These are phyloP conservation scores for Tenodera sinensis DNA, from an alignment of 2,888 invertebrate genomes.

Conservation along the genomic window DNA sequence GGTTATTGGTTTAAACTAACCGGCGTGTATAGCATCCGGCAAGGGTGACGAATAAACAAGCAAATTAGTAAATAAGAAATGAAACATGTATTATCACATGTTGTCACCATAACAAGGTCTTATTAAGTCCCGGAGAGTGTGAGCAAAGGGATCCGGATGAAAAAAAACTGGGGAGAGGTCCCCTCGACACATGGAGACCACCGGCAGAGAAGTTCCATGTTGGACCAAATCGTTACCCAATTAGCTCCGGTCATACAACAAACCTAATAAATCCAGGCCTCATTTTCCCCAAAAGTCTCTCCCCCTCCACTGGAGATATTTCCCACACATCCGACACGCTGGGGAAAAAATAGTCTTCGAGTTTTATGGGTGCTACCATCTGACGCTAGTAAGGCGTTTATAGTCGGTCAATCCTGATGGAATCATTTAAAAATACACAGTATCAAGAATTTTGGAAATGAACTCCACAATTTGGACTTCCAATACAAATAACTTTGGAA, in stretches of 20 bases:
- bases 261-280: slow-evolving; percentile 29
- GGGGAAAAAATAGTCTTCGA: too few relatives aligned
- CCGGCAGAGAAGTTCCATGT: slow-evolving; percentile 19
- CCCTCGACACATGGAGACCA: slow-evolving; percentile 19
- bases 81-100: not conserved
- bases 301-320: not conserved
- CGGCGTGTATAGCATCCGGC: not conserved
- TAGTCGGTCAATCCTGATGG: too few relatives aligned
- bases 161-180: not conserved
- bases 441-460: too few relatives aligned
- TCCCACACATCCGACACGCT: not conserved
- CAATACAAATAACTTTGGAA: too few relatives aligned
- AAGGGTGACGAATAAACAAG: not conserved
- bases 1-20: not conserved
- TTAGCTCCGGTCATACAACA: slow-evolving; percentile 23
- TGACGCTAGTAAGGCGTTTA: too few relatives aligned
- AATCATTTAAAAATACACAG: too few relatives aligned
- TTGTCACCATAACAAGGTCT: not conserved
- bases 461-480: too few relatives aligned
- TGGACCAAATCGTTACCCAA: slow-evolving; percentile 27
- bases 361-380: too few relatives aligned
- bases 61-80: not conserved
- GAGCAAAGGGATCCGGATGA: not conserved
- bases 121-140: not conserved
- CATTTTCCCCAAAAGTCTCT: slow-evolving; percentile 16